Percentiles rank a stretch among this genome's conserved stretches.
These are phyloP conservation scores for Hydrozoanthus tunicans DNA, from an alignment of 64 coral and sea anemone genomes.

Conservation along the genomic window DNA sequence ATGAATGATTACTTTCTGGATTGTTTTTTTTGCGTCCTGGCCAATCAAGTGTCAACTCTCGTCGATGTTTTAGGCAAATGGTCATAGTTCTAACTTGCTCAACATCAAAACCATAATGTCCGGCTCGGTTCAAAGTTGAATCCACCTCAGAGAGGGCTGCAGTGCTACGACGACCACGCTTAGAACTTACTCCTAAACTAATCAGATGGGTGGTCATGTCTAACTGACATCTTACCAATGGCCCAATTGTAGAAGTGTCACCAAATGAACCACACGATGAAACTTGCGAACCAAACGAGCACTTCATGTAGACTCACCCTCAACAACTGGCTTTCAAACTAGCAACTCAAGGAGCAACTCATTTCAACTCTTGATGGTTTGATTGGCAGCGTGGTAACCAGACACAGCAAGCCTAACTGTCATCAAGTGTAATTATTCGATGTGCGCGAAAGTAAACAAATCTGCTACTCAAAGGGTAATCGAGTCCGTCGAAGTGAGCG, in stretches of 20 bases:
- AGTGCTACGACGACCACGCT: slow-evolving; percentile 47
- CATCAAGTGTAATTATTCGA: too few species aligned
- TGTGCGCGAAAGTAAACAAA: too few species aligned
- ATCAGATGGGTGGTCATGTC: slow-evolving; percentile 58
- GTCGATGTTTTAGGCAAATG: slow-evolving; percentile 43
- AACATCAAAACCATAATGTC: neutral
- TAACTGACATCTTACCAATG: slow-evolving; percentile 38
- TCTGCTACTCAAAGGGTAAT: too few species aligned
- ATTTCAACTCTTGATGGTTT: too few species aligned
- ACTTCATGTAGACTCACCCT: slow-evolving; percentile 7
- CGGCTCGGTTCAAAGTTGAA: slow-evolving; percentile 31
- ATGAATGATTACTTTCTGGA: too few species aligned
- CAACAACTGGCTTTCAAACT: too few species aligned
- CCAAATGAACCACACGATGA: slow-evolving; percentile 54
- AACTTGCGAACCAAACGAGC: slow-evolving; percentile 49
- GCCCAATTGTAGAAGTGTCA: slow-evolving; percentile 41
- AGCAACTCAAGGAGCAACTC: too few species aligned
- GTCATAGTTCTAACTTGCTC: slow-evolving; percentile 30
- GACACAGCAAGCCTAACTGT: too few species aligned
- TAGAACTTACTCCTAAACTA: slow-evolving; percentile 47
- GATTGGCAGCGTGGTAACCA: too few species aligned
- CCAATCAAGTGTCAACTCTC: slow-evolving; percentile 5
- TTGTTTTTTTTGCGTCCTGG: neutral
- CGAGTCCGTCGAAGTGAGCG: too few species aligned
- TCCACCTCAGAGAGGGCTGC: slow-evolving; percentile 12